phyloP scores from a whole-genome alignment of 1,140 invertebrate genomes.

The Chlorops oryzae region DNA sequence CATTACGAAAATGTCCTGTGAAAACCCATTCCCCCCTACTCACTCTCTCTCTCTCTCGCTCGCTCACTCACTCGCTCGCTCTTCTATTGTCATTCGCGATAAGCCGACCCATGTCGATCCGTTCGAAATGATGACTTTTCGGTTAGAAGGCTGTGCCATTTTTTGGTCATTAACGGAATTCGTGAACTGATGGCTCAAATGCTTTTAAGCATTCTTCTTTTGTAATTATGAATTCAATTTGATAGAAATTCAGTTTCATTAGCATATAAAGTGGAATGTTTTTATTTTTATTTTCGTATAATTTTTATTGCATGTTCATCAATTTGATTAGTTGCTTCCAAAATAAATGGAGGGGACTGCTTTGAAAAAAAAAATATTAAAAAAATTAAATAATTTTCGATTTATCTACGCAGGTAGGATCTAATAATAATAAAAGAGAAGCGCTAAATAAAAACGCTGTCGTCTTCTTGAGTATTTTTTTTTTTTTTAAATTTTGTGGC shows the following conservation, averaged over 20 bases:
- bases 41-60: background rate
- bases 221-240: background rate
- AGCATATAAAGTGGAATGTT: conserved; percentile 39
- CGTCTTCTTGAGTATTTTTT: too few species aligned
- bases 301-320: conserved; percentile 46
- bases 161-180: too few species aligned
- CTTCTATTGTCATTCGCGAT: background rate
- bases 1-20: conserved; percentile 43
- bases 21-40: background rate
- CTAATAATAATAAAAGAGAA: too few species aligned
- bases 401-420: too few species aligned
- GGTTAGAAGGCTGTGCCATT: background rate
- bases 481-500: too few species aligned
- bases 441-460: too few species aligned
- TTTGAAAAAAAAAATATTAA: background rate
- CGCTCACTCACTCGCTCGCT: background rate
- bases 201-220: background rate
- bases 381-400: background rate
- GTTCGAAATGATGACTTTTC: background rate
- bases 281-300: conserved; percentile 19
- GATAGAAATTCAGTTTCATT: conserved; percentile 23
- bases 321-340: conserved; percentile 45
- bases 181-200: background rate
- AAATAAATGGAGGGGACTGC: background rate
- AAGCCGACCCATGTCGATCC: background rate